These are phyloP conservation scores for Cheilosia impressa DNA, from an alignment of 2,888 invertebrate genomes.

Conservation along the genomic window DNA sequence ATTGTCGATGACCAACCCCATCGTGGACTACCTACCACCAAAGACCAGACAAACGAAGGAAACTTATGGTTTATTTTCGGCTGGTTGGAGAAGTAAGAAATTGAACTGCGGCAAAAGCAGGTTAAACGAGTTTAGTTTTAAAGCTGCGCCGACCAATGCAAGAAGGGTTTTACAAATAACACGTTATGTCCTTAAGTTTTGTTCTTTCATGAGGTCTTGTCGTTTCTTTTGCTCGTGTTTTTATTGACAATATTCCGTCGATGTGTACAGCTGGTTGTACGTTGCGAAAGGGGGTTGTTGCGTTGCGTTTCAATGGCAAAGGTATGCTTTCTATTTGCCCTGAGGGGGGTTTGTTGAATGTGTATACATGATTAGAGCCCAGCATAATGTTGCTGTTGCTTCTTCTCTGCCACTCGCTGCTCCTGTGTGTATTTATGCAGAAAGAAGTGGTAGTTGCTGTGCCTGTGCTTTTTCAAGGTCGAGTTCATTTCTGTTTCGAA, in stretches of 20 bases:
- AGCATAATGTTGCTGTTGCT: constrained; percentile 21
- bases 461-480: constrained; percentile 60
- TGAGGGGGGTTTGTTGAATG: constrained; percentile 32
- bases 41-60: constrained; percentile 6
- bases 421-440: constrained; percentile 21
- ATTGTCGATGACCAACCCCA: constrained; percentile 52
- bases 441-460: constrained; percentile 41
- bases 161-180: constrained; percentile 36
- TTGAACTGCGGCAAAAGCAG: constrained; percentile 62
- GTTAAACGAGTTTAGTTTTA: constrained; percentile 68
- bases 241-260: constrained; percentile 9
- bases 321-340: constrained; percentile 26
- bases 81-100: constrained; percentile 28
- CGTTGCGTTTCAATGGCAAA: constrained; percentile 46
- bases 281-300: constrained; percentile 35
- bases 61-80: constrained; percentile 59
- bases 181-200: constrained; percentile 38
- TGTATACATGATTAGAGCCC: constrained; percentile 11
- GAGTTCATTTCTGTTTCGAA: constrained; percentile 66
- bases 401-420: not conserved
- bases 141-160: constrained; percentile 36
- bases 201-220: not conserved
- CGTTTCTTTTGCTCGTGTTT: not conserved
- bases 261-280: constrained; percentile 33
- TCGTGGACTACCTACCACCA: constrained; percentile 22